Base-by-base conservation (phyloP, 2,888 invertebrate species). In the Cheilosia scutellata region DNA sequence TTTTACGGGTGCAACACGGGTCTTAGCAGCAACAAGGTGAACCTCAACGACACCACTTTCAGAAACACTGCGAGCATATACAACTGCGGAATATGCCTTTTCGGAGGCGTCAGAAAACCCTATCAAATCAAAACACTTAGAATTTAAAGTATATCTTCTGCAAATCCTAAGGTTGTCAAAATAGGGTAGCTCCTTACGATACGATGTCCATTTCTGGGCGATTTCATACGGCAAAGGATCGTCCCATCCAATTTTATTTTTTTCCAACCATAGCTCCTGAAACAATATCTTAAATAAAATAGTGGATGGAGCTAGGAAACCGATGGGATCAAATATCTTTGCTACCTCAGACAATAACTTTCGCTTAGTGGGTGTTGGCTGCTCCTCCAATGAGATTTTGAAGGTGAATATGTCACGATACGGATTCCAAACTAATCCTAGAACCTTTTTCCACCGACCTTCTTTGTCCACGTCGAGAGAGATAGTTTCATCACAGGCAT, bases 1-100 rank as follows among this genome's bases (percentile, higher is more conserved):
- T 42, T 82, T 82, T 9, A 82, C 51, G 2, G 82, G 87, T 1
- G 76, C 66, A 7, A 82, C 70, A 4, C 58, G 62, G 5, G 55
- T 58, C 37, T 66, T 60, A 13, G 70, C 31, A 25, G 58, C 68
- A 11, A 68, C 55, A 6, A 68, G 40, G 6, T 49, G 25, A 20
- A 58, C 27, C 16, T 66, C 25, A 7, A 44, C 20, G n/a, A 13
- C 5, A 5, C 66, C 75, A 25, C 42, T 9, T 11, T 13, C 31
- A 2, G 57, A 44, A 5, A n/a, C 7, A 6, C 55, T 57, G n/a
- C 68, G 68, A 3, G n/a, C 9, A 31, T 31, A 31, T 5, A 31
- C 31, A 4, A 31, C 31, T 0, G 31, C 31, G 5, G 31, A 31
- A 31, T 31, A 31, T 31, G 31, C 31, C 31, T 31, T 31, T 31